Percentiles rank a stretch among this genome's conserved stretches.
Conservation (phyloP, 2,888 invertebrate genomes). For the Mythimna lalbum region DNA sequence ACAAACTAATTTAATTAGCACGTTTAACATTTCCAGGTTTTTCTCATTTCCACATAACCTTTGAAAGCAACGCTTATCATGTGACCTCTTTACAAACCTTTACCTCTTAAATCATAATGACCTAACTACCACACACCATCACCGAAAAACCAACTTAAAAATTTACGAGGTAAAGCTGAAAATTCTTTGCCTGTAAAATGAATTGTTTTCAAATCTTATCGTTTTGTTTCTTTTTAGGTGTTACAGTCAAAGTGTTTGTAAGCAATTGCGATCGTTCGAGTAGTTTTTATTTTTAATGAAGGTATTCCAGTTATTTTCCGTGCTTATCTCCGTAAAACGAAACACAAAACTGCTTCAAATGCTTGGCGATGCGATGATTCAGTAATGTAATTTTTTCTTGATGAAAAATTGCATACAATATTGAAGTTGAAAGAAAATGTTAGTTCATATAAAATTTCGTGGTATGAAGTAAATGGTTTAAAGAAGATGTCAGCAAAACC, state of each 20-base stretch:
- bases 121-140: conserved; percentile 57
- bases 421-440: background rate
- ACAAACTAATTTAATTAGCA: conserved; percentile 34
- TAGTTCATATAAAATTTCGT: background rate
- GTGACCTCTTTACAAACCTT: conserved; percentile 86
- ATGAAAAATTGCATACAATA: background rate
- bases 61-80: conserved; percentile 82
- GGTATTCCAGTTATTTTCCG: conserved; percentile 49
- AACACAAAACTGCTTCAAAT: conserved; percentile 21
- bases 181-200: conserved; percentile 55
- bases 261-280: conserved; percentile 72
- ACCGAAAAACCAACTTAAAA: conserved; percentile 66
- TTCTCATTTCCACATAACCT: conserved; percentile 83
- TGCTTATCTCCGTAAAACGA: conserved; percentile 34
- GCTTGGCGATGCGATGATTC: conserved; percentile 15
- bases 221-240: conserved; percentile 79
- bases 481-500: too few species aligned
- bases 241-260: conserved; percentile 77
- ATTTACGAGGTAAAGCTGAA: conserved; percentile 49
- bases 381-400: conserved; percentile 13
- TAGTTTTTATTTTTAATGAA: conserved; percentile 59
- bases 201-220: conserved; percentile 81
- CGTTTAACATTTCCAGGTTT: conserved; percentile 63
- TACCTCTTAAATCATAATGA: conserved; percentile 65
- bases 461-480: background rate